Percentiles rank a stretch among this genome's conserved stretches.
Evolutionary conservation across 92 coral and sea anemone genomes (phyloP).

Genomic region (Parazoanthus swiftii): DNA sequence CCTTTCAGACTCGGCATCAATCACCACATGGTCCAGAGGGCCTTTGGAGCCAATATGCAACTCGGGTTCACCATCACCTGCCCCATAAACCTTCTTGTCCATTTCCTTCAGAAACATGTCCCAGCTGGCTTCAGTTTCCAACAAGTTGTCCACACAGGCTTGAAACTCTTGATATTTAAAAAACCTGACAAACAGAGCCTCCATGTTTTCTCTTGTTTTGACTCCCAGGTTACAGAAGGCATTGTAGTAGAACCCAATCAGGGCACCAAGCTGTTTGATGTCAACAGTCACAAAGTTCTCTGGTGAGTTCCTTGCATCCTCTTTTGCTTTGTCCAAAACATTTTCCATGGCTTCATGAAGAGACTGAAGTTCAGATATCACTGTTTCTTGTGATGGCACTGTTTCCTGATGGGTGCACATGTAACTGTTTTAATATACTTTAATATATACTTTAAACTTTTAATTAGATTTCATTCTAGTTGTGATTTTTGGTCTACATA

Average conservation of each 20-base stretch:
- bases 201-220: constrained; percentile 65
- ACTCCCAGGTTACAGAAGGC: constrained; percentile 61
- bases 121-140: constrained; percentile 76
- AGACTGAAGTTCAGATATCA: constrained; percentile 48
- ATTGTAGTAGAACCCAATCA: constrained; percentile 68
- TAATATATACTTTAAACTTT: too few species aligned
- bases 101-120: constrained; percentile 69
- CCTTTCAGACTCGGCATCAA: constrained; percentile 73
- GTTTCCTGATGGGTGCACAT: background rate
- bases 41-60: constrained; percentile 59
- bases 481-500: too few species aligned
- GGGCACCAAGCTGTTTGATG: constrained; percentile 63
- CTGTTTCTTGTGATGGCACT: constrained; percentile 5
- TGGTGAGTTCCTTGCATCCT: constrained; percentile 53
- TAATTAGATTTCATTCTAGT: too few species aligned
- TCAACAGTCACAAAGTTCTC: constrained; percentile 72
- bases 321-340: constrained; percentile 62
- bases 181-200: constrained; percentile 50
- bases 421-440: too few species aligned
- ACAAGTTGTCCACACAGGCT: constrained; percentile 67
- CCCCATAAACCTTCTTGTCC: constrained; percentile 57
- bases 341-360: constrained; percentile 38
- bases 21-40: constrained; percentile 64
- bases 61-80: background rate
- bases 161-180: constrained; percentile 55